These are phyloP conservation scores for Azorinus chamasolen DNA, from an alignment of 2,888 invertebrate genomes.

Conservation along the genomic window DNA sequence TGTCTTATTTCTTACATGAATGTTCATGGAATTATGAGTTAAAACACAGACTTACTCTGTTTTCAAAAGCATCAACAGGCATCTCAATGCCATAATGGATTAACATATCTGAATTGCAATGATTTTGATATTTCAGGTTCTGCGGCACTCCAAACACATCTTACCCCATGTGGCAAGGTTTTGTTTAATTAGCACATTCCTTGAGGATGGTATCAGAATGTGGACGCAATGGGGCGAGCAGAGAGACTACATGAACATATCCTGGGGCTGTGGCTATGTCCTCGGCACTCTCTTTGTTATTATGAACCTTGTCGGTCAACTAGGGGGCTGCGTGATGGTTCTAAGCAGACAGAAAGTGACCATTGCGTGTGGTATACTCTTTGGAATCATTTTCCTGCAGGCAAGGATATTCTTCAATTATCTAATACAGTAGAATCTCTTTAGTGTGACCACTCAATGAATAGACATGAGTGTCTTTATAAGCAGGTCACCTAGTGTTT, in stretches of 20 bases:
- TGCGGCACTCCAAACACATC: constrained; percentile 95
- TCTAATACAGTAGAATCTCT: too few species aligned
- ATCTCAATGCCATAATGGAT: too few species aligned
- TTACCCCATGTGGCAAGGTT: constrained; percentile 98
- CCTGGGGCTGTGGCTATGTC: constrained; percentile 98
- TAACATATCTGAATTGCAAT: too few species aligned
- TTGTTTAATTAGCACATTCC: constrained; percentile 99
- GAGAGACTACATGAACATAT: constrained; percentile 98
- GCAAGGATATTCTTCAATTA: too few species aligned
- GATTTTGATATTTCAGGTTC: constrained; percentile 89
- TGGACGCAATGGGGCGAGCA: constrained; percentile 99
- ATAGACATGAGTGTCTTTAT: too few species aligned
- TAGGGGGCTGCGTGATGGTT: constrained; percentile 99
- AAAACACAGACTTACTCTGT: too few species aligned
- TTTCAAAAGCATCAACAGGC: too few species aligned
- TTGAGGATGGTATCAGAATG: constrained; percentile 99
- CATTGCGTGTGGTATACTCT: constrained; percentile 91
- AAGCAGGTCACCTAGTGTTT: too few species aligned
- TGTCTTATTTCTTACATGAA: too few species aligned
- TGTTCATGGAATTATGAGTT: too few species aligned
- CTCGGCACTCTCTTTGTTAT: constrained; percentile 98
- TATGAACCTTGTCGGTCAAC: constrained; percentile 97
- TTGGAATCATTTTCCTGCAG: constrained; percentile 98
- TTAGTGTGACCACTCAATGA: too few species aligned
- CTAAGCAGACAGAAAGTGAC: constrained; percentile 96